Base-by-base conservation (phyloP, 2,113 vertebrate species). In the Empidonax traillii region DNA sequence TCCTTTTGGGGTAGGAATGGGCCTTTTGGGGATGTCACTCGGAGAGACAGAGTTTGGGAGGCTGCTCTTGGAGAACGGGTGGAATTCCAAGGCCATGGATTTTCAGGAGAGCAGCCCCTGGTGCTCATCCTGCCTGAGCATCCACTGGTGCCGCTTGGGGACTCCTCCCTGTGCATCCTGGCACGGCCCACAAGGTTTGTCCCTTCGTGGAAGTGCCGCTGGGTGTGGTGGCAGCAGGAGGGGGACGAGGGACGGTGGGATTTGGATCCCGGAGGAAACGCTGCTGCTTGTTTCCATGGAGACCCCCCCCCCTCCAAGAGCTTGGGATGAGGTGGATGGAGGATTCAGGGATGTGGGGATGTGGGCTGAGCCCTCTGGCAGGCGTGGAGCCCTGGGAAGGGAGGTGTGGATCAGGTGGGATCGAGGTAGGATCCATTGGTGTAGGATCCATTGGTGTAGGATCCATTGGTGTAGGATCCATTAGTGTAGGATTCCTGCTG, bases 261-360 rank as follows among this genome's bases (percentile, higher is more conserved):
- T 56, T 25, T 14, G 75, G 22, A 58, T 8, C 13, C 25, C 1
- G 15, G 12, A 35, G 33, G 10, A 2, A 3, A 47, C n/a, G n/a
- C 30, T 16, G 27, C 35, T 2, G 2, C n/a, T 65, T 1, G 0
- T 24, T 28, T 33, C 68, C 7, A 3, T 56, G 44, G 33, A 46
- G 12, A 41, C 44, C 44, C 52, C 19, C 2, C 43, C 43, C 43
- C 12, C 43, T 15, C 6, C 14, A 1, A 0, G 19, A 56, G 43
- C 56, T 33, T 1, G 2, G 16, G 37, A 21, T 4, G 22, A 14
- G 51, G 51, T 6, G 3, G 15, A 6, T 0, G 7, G n/a, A 6
- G 27, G 28, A 28, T 33, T 65, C 20, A 15, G 41, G 81, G 61
- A 11, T 1, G 2, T 1, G 8, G 39, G 61, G 30, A 35, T 12